Conservation (phyloP, 2,888 invertebrate species). For the Orchesellides sinensis region DNA sequence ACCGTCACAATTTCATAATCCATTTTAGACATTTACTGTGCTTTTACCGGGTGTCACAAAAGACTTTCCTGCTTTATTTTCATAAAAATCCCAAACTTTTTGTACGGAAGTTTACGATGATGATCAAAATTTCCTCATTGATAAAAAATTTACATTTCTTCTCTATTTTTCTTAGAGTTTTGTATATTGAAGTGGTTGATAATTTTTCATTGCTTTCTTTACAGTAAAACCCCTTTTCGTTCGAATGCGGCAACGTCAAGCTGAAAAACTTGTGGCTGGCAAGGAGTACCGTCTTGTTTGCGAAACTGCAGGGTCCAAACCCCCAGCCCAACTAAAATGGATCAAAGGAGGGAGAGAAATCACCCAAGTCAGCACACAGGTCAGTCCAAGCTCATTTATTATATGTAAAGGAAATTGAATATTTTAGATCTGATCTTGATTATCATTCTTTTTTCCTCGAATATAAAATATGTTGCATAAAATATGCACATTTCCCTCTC, state of each 20-base stretch:
- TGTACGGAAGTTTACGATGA: no score
- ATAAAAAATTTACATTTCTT: no score
- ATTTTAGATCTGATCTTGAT: conserved; percentile 67
- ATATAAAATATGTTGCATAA: conserved; percentile 2
- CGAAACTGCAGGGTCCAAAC: conserved; percentile 91
- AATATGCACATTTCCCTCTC: neutral
- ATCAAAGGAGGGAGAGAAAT: conserved; percentile 91
- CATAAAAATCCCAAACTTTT: no score
- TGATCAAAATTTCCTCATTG: no score
- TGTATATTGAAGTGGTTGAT: neutral
- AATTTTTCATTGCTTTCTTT: conserved; percentile 76
- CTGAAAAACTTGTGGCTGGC: conserved; percentile 88
- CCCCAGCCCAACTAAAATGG: conserved; percentile 89
- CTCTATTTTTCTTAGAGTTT: no score
- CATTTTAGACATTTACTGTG: no score
- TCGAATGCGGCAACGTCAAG: conserved; percentile 86
- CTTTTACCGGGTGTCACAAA: no score
- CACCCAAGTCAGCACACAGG: conserved; percentile 77
- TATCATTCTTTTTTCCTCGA: conserved; percentile 30
- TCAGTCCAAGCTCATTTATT: conserved; percentile 70
- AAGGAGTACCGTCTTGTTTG: conserved; percentile 92
- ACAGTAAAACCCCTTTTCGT: conserved; percentile 92
- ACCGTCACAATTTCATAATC: neutral
- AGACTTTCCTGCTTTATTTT: no score
- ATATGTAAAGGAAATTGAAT: conserved; percentile 65